A percentile compares a stretch with the other conserved stretches of the same genome.
Evolutionary conservation across 2,797 vertebrate species (phyloP).

Genomic region (Alca torda): DNA sequence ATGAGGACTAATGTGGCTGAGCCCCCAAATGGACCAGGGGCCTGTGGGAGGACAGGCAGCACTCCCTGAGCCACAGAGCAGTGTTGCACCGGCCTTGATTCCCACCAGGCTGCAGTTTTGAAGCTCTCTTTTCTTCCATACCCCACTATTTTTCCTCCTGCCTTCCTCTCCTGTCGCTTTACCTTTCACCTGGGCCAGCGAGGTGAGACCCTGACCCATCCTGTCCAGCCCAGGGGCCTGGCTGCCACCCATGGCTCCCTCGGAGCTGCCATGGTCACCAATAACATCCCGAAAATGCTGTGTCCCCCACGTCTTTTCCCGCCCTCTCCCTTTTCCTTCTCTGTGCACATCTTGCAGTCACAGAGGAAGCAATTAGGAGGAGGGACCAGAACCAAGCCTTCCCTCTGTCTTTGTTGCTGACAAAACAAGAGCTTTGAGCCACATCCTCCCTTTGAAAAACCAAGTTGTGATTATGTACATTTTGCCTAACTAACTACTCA

Average conservation of each 20-base stretch:
- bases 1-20: neutral
- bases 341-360: neutral
- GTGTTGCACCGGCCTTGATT: fast-evolving
- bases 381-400: neutral
- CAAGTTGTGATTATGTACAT: neutral
- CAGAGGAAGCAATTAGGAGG: slow-evolving; percentile 13
- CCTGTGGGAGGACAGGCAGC: neutral
- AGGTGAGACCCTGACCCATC: neutral
- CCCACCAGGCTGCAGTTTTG: neutral
- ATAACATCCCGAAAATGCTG: neutral
- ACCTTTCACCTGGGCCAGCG: neutral
- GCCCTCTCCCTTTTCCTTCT: neutral
- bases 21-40: neutral
- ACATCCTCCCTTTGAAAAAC: neutral
- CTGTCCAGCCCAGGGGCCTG: neutral
- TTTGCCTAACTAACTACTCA: neutral
- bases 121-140: neutral
- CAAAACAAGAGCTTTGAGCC: slow-evolving; percentile 14
- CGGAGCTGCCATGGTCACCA: neutral
- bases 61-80: neutral
- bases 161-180: neutral
- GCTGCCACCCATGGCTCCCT: neutral
- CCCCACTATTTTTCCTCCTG: neutral
- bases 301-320: neutral
- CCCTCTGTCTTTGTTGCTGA: neutral